Conservation (phyloP, 2,797 vertebrate genomes). For the Ctenosaura bakeri region DNA sequence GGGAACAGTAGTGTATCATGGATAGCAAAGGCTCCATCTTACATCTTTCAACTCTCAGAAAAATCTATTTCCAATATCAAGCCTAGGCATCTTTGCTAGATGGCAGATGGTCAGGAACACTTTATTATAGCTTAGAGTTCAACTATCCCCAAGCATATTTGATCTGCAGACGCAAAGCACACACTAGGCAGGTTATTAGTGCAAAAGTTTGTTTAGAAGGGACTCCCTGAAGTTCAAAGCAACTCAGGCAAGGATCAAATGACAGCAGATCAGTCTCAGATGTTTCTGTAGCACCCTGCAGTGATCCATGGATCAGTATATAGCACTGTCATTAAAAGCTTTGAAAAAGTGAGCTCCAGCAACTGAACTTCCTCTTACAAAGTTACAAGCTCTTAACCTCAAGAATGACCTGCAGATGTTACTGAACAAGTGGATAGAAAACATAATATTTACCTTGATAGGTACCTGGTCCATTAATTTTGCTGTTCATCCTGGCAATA, state of each 20-base stretch:
- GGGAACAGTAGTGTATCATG: background rate
- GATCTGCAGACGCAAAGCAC: background rate
- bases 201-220: background rate
- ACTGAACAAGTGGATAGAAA: background rate
- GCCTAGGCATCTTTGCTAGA: background rate
- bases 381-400: background rate
- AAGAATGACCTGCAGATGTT: background rate
- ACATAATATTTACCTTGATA: background rate
- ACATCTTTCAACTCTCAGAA: background rate
- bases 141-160: constrained; percentile 4
- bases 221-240: background rate
- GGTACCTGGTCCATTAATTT: background rate
- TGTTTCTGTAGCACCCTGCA: background rate
- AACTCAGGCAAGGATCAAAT: background rate
- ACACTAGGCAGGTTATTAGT: background rate
- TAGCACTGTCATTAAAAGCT: background rate
- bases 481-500: background rate
- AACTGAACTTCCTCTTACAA: background rate
- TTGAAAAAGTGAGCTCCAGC: background rate
- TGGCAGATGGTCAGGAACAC: background rate
- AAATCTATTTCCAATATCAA: background rate
- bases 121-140: background rate
- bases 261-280: background rate
- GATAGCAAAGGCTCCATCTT: background rate
- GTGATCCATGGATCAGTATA: background rate